A percentile compares a stretch with the other conserved stretches of the same genome.
Conservation (phyloP, 2,888 invertebrate species). For the Drosophila mercatorum region DNA sequence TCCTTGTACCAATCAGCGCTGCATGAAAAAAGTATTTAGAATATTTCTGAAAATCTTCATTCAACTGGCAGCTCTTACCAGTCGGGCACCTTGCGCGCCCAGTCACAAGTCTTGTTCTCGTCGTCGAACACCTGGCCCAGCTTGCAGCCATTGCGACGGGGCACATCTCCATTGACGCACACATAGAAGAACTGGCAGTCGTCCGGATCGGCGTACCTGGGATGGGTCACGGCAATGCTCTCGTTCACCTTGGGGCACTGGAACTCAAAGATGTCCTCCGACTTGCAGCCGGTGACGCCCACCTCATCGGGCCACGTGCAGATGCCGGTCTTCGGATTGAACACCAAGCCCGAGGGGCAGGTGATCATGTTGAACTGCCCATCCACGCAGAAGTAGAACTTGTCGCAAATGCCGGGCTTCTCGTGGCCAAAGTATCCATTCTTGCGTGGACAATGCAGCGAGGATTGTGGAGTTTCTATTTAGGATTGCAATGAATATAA, state of each 20-base stretch:
- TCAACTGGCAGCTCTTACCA: constrained; percentile 87
- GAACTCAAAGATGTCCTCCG: constrained; percentile 93
- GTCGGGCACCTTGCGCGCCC: constrained; percentile 94
- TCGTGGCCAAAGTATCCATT: constrained; percentile 96
- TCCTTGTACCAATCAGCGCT: constrained; percentile 96
- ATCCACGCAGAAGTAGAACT: constrained; percentile 95
- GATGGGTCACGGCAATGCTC: constrained; percentile 90
- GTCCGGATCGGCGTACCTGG: constrained; percentile 93
- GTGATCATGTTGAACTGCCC: constrained; percentile 95
- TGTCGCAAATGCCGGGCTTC: constrained; percentile 91
- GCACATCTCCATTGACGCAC: constrained; percentile 94
- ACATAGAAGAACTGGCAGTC: constrained; percentile 97
- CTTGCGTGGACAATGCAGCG: constrained; percentile 91
- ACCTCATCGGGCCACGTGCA: constrained; percentile 97
- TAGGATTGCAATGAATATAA: constrained; percentile 9
- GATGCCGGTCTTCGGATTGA: constrained; percentile 94
- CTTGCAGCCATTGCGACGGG: constrained; percentile 94
- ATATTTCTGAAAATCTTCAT: no score
- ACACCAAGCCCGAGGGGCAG: constrained; percentile 94
- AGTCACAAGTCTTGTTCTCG: constrained; percentile 90
- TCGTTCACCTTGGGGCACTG: constrained; percentile 92
- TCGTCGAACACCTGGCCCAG: constrained; percentile 96
- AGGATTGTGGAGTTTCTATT: constrained; percentile 90
- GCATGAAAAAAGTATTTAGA: constrained; percentile 63
- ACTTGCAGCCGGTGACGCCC: constrained; percentile 93